These are phyloP conservation scores for Stigmatopora argus DNA, from an alignment of 2,113 vertebrate species.

Conservation along the genomic window DNA sequence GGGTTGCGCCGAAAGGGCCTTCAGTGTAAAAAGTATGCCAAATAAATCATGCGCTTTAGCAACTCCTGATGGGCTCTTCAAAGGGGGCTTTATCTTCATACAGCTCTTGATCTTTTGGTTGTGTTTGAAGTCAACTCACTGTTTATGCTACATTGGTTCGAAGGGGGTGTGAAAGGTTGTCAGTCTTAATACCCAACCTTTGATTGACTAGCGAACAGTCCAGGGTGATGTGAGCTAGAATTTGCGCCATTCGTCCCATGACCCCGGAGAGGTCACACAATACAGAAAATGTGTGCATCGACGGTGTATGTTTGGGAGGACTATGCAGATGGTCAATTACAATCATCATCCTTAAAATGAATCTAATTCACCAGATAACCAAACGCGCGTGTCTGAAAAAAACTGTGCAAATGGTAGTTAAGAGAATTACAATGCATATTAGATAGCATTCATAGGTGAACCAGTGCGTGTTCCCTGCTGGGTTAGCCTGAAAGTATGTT, in stretches of 20 bases:
- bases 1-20: background rate
- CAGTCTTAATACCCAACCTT: too few relatives aligned
- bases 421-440: constrained; percentile 1
- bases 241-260: too few relatives aligned
- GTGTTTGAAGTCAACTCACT: background rate
- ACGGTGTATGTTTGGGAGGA: too few relatives aligned
- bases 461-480: background rate
- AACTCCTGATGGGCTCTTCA: background rate
- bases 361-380: background rate
- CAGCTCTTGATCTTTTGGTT: too few relatives aligned
- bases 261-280: too few relatives aligned
- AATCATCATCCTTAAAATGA: background rate
- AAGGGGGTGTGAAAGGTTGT: too few relatives aligned
- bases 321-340: background rate
- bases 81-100: too few relatives aligned
- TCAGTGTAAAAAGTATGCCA: background rate
- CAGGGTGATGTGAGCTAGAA: too few relatives aligned
- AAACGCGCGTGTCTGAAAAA: background rate
- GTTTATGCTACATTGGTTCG: too few relatives aligned
- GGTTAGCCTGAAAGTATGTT: constrained; percentile 3
- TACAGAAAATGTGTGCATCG: too few relatives aligned
- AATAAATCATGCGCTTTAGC: background rate
- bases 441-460: background rate
- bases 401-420: constrained; percentile 7
- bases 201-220: too few relatives aligned